Evolutionary conservation across 2,888 invertebrate genomes (phyloP).

Genomic region (Laspeyria flexula): DNA sequence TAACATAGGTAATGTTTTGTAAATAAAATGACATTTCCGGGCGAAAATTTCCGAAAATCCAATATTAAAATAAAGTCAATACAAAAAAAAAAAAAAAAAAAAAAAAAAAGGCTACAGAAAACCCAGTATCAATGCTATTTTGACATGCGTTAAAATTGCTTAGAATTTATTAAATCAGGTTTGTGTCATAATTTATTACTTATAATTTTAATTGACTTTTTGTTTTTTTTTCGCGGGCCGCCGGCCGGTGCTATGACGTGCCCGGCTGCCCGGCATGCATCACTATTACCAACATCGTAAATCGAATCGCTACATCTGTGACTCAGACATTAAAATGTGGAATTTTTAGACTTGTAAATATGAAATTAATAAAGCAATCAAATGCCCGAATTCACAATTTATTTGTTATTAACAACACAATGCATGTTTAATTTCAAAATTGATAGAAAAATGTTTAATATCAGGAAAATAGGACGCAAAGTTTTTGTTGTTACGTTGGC

Average conservation of each 20-base stretch:
- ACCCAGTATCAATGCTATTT: too few species aligned
- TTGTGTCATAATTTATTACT: too few species aligned
- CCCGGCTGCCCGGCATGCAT: conserved; percentile 15
- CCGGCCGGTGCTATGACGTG: conserved; percentile 31
- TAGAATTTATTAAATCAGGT: too few species aligned
- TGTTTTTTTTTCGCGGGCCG: conserved; percentile 45
- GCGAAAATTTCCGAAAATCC: too few species aligned
- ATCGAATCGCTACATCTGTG: conserved; percentile 55
- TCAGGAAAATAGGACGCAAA: conserved; percentile 42
- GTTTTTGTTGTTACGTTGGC: conserved; percentile 57
- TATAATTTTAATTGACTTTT: too few species aligned
- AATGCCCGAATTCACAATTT: conserved; percentile 14
- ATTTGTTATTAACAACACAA: conserved; percentile 1
- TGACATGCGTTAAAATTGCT: too few species aligned
- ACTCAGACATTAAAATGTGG: conserved; percentile 24
- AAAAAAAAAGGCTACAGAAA: too few species aligned
- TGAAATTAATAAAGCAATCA: not conserved
- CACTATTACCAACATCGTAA: conserved; percentile 55
- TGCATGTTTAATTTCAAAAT: not conserved
- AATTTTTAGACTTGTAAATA: not conserved
- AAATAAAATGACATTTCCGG: too few species aligned
- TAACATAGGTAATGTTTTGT: too few species aligned
- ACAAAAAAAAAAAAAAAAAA: too few species aligned
- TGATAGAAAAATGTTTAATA: conserved; percentile 10
- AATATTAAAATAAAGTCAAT: too few species aligned